Base-by-base conservation (phyloP, 2,113 vertebrate genomes). In the Perca fluviatilis region DNA sequence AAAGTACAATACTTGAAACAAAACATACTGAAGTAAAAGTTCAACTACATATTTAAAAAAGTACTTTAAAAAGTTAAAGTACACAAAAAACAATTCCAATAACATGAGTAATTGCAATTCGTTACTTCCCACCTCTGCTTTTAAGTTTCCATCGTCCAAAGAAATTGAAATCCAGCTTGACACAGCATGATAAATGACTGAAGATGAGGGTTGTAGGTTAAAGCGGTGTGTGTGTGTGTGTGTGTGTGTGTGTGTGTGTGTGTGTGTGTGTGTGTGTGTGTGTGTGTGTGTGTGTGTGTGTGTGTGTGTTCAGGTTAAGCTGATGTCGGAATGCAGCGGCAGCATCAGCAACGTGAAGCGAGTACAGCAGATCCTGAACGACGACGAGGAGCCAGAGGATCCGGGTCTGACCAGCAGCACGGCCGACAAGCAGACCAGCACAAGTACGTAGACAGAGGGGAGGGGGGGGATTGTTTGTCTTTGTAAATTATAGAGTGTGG, bases 291-390 rank as follows among this genome's bases (percentile, higher is more conserved):
- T 67, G 6, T 46, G 13, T 62, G 13, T 43, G 11, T 65, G 2
- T 76, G 53, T 77, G 43, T 64, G 40, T 62, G 23, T 63, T 16
- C 83, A 96, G 96, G 91, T 18, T 1, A 92, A 96, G 75, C 93
- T 97, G 12, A 95, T 97, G 93, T 92, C 94, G 0, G 94, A 96
- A 53, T 96, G 95, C 89, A 94, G 93, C 1, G 91, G 93, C 74
- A 96, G 91, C 83, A 89, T 93, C 60, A 69, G 91, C 85, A 91
- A 74, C 14, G 93, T 96, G 51, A 96, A 96, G 84, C 91, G 93
- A 16, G 83, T 91, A 0, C 88, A 95, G 6, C 63, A 89, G 65
- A 91, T 79, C 70, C 77, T 95, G 84, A 95, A 92, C 0, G 91
- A 94, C 12, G 94, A 94, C 1, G 91, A 95, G 36, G 92, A 94